Evolutionary conservation across 2,888 invertebrate genomes (phyloP), one percentile per base, ranked within the genome.

Genomic region (Hetaerina titia): DNA sequence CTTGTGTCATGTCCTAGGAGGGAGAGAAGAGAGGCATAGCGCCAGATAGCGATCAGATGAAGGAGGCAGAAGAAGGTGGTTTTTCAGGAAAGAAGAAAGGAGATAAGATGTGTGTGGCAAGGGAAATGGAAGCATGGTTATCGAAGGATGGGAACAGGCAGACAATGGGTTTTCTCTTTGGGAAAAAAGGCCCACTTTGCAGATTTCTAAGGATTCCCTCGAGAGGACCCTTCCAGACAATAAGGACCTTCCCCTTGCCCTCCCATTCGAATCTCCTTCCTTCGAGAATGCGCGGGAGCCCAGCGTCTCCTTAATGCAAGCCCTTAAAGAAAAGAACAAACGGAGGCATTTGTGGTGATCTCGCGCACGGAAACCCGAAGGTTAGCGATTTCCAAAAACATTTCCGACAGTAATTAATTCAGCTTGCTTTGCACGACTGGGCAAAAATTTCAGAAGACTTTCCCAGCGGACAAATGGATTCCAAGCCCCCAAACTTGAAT

Each of bases 171-270:
- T 89, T 19, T 58, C 89, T 89, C 89, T 56, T 58, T 58, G 19
- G 57, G 89, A 58, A 58, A 74, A 89, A 89, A 89, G 89, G 89
- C n/a, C 58, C 89, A 89, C 89, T 89, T 89, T 58, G 89, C 89
- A 58, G 89, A 89, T 89, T 89, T 89, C 89, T 88, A 88, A 89
- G 89, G 58, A 89, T 56, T 58, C 89, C 89, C n/a, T 81, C 1
- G 25, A 89, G n/a, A 22, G 89, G 89, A n/a, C 57, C 89, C 58
- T 58, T 89, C 58, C 56, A 89, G 89, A 89, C 89, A 89, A 89
- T 89, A 58, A 89, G 89, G 89, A 22, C n/a, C 58, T 58, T n/a
- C 58, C 45, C 57, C 57, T 57, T 22, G 56, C n/a, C 89, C n/a
- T 2, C 22, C 57, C 58, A 56, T 89, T 58, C 89, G 81, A 13